Percentiles rank a stretch among this genome's conserved stretches.
Conservation (phyloP, 2,888 invertebrate genomes). For the Danaus chrysippus region DNA sequence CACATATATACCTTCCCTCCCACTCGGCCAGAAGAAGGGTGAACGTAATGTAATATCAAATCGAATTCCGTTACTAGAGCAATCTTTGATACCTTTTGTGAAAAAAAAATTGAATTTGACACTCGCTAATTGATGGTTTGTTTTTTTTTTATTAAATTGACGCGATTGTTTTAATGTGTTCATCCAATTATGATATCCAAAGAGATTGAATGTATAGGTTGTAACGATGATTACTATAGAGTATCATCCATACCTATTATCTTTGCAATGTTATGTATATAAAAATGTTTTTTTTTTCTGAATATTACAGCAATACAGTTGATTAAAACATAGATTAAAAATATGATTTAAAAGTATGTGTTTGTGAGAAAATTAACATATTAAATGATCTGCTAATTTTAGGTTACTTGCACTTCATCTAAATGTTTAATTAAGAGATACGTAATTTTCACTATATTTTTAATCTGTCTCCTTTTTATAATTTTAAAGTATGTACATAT, state of each 20-base stretch:
- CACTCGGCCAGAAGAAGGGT: conserved; percentile 58
- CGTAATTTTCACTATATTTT: no score
- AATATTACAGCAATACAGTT: no score
- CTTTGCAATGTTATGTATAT: no score
- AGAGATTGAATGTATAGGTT: no score
- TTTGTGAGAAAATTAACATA: conserved; percentile 9
- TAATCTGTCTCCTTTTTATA: no score
- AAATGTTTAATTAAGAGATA: neutral
- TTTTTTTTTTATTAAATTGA: neutral
- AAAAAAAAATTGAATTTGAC: no score
- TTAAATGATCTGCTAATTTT: conserved; percentile 7
- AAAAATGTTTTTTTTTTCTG: no score
- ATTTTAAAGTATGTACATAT: no score
- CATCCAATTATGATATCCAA: no score
- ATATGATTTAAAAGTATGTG: neutral
- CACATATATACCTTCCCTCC: conserved; percentile 72
- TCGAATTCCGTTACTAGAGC: conserved; percentile 35
- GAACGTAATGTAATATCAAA: conserved; percentile 47
- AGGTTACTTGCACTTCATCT: neutral
- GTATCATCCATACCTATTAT: no score
- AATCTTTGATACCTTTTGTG: conserved; percentile 15
- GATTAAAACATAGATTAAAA: neutral
- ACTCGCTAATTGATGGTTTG: neutral
- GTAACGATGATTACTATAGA: no score
- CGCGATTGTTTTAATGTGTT: no score